Percentiles rank a stretch among this genome's conserved stretches.
These are phyloP conservation scores for Cartodere bifasciata DNA, from an alignment of 2,888 invertebrate genomes.

Conservation along the genomic window DNA sequence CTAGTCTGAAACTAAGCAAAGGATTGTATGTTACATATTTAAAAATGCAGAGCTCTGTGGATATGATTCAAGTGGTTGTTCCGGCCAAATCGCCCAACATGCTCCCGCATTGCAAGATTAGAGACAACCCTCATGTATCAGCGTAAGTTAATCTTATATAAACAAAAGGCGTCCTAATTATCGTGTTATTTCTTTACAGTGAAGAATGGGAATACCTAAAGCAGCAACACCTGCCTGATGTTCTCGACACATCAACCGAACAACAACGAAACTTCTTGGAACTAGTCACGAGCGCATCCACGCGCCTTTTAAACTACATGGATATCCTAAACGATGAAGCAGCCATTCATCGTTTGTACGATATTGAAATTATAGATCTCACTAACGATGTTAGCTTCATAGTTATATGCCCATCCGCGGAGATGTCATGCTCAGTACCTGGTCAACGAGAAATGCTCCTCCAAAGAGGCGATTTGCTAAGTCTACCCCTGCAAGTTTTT, in stretches of 20 bases:
- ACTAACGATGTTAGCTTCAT: slow-evolving; percentile 84
- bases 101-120: slow-evolving; percentile 82
- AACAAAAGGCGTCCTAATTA: neutral
- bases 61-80: slow-evolving; percentile 85
- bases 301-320: slow-evolving; percentile 68
- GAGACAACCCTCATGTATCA: slow-evolving; percentile 93
- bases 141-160: slow-evolving; percentile 48
- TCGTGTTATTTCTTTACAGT: slow-evolving; percentile 38
- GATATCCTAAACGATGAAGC: slow-evolving; percentile 60
- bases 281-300: slow-evolving; percentile 59
- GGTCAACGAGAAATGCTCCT: slow-evolving; percentile 75
- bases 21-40: slow-evolving; percentile 93
- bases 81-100: slow-evolving; percentile 89
- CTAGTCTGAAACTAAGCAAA: slow-evolving; percentile 65
- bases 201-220: slow-evolving; percentile 94
- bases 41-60: slow-evolving; percentile 93
- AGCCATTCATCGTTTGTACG: slow-evolving; percentile 70
- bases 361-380: slow-evolving; percentile 86
- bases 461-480: slow-evolving; percentile 73
- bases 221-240: slow-evolving; percentile 40
- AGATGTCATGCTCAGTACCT: slow-evolving; percentile 83
- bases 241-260: slow-evolving; percentile 48
- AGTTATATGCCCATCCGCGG: slow-evolving; percentile 83
- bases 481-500: slow-evolving; percentile 85
- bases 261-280: slow-evolving; percentile 72